Evolutionary conservation across 2,888 invertebrate genomes (phyloP).

Genomic region (Polylopha cassiicola): DNA sequence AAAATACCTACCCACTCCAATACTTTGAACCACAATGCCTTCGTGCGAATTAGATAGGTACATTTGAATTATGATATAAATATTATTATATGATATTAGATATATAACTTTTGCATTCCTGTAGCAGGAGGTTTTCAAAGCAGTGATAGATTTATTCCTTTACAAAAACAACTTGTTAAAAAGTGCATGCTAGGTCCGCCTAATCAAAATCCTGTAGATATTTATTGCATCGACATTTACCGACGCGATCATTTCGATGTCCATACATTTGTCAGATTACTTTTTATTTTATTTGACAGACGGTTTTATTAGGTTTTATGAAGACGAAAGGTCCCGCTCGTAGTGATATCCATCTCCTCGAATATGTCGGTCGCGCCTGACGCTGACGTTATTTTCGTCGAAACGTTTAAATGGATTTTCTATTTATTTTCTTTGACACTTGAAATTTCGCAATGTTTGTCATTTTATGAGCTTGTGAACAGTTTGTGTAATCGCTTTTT

Average conservation of each 20-base stretch:
- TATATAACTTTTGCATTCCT: no score
- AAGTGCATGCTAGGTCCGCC: no score
- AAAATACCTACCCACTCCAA: no score
- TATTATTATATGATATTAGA: no score
- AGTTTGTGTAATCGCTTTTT: conserved; percentile 65
- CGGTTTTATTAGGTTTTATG: conserved; percentile 11
- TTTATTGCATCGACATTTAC: no score
- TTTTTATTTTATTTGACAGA: neutral
- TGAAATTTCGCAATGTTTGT: conserved; percentile 61
- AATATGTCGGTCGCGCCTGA: conserved; percentile 3
- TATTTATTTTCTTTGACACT: conserved; percentile 63
- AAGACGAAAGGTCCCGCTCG: conserved; percentile 3
- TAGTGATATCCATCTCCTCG: conserved; percentile 2
- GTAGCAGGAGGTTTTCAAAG: no score
- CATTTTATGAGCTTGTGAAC: conserved; percentile 65
- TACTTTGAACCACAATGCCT: no score
- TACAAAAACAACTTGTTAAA: no score
- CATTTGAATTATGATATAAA: no score
- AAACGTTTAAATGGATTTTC: conserved; percentile 40
- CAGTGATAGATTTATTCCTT: no score
- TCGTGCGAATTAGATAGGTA: no score
- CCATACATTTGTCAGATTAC: neutral
- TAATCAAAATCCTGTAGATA: no score
- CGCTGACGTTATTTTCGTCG: conserved; percentile 17
- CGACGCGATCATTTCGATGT: neutral